Conservation (phyloP, 2,113 vertebrate species). For the Erythrocercus mccallii region DNA sequence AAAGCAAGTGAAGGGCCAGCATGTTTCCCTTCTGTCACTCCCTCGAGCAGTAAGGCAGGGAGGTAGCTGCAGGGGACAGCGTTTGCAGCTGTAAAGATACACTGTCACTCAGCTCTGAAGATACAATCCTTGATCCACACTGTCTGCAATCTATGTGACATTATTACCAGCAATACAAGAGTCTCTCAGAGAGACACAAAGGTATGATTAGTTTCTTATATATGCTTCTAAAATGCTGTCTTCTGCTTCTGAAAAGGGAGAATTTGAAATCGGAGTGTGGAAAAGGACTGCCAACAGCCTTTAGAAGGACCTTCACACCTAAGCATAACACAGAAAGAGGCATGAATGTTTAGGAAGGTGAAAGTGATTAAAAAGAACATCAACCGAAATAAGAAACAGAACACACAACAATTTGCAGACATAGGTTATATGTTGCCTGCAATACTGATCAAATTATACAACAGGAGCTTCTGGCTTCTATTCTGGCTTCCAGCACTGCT, state of each 20-base stretch:
- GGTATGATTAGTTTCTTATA: not conserved
- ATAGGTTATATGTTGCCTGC: not conserved
- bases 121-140: not conserved
- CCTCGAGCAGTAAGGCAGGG: not conserved
- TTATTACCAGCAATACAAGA: conserved; percentile 2
- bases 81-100: not conserved
- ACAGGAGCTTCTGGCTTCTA: not conserved
- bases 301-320: not conserved
- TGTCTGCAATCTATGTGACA: conserved; percentile 23
- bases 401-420: not conserved
- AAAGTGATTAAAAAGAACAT: not conserved
- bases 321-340: not conserved
- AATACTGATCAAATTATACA: not conserved
- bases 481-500: not conserved
- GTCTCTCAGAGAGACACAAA: not conserved
- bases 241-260: not conserved
- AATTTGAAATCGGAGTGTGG: not conserved
- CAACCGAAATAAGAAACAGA: not conserved
- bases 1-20: not conserved
- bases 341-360: not conserved
- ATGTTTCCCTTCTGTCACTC: not conserved
- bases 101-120: not conserved
- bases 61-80: not conserved
- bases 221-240: not conserved
- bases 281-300: not conserved